These are phyloP conservation scores for Agrypnus murinus DNA, from an alignment of 2,888 invertebrate genomes.

Conservation along the genomic window DNA sequence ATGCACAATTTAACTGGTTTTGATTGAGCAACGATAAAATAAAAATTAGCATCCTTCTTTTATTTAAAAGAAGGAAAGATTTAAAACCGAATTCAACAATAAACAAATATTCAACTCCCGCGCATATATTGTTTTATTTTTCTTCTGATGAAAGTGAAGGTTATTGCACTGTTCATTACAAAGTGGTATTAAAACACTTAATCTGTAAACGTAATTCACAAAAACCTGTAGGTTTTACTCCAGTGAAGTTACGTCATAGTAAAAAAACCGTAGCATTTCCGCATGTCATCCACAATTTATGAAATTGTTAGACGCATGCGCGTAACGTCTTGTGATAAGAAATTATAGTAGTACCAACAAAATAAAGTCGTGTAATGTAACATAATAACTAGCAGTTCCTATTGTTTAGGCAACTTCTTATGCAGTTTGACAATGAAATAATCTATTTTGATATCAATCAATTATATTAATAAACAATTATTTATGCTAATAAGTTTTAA, in stretches of 20 bases:
- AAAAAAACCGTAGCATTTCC: conserved; percentile 6
- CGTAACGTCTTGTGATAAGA: neutral
- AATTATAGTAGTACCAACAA: neutral
- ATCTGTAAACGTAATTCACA: neutral
- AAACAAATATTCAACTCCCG: neutral
- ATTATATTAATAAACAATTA: too few relatives aligned
- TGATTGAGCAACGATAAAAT: conserved; percentile 7
- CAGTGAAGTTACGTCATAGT: conserved; percentile 9
- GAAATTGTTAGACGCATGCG: conserved; percentile 2
- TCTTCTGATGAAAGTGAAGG: neutral
- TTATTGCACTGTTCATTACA: conserved; percentile 9
- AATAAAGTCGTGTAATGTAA: too few relatives aligned
- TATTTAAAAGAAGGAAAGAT: too few relatives aligned
- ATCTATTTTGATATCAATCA: too few relatives aligned
- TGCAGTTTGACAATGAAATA: too few relatives aligned
- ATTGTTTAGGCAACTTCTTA: neutral
- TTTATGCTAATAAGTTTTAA: too few relatives aligned
- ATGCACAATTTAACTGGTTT: conserved; percentile 4
- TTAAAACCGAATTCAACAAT: too few relatives aligned
- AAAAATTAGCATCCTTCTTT: neutral
- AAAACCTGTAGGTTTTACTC: conserved; percentile 17
- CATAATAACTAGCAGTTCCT: too few relatives aligned
- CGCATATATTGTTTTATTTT: neutral
- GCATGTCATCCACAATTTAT: neutral
- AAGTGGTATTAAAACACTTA: conserved; percentile 11